Conservation (phyloP, 2,113 vertebrate genomes). For the Anseranas semipalmata region DNA sequence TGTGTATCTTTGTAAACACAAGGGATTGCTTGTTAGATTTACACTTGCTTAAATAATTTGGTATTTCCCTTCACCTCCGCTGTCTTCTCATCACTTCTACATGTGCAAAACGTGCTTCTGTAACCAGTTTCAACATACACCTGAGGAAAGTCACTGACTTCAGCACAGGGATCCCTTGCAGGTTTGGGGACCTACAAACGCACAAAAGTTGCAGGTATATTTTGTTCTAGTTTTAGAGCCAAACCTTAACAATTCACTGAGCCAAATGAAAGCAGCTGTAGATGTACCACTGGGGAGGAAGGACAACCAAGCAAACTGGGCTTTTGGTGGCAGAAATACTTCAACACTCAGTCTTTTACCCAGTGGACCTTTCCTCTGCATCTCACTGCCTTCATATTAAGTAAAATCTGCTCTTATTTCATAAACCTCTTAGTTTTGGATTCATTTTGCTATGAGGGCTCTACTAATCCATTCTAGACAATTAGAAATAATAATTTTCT, state of each 20-base stretch:
- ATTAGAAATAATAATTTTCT: neutral
- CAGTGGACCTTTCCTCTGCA: neutral
- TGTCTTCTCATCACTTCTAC: accelerated
- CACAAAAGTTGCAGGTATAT: neutral
- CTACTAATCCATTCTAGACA: neutral
- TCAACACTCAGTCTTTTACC: neutral
- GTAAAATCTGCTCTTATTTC: neutral
- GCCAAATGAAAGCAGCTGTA: neutral
- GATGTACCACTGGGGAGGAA: accelerated
- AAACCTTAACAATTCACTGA: neutral
- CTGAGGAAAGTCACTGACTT: neutral
- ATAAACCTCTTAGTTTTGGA: neutral
- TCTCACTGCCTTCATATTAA: neutral
- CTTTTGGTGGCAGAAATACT: neutral
- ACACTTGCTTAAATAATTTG: neutral
- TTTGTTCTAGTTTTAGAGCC: neutral
- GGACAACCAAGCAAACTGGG: neutral
- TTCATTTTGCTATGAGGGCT: neutral
- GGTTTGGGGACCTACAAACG: neutral
- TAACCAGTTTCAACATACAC: neutral
- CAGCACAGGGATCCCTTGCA: neutral
- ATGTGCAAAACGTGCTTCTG: neutral
- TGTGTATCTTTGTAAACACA: too few relatives aligned
- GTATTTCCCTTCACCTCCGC: neutral
- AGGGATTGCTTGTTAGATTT: neutral